A percentile compares a stretch with the other conserved stretches of the same genome.
phyloP scores from a whole-genome alignment of 2,113 vertebrate species.

The Dendrocopos noguchii region DNA sequence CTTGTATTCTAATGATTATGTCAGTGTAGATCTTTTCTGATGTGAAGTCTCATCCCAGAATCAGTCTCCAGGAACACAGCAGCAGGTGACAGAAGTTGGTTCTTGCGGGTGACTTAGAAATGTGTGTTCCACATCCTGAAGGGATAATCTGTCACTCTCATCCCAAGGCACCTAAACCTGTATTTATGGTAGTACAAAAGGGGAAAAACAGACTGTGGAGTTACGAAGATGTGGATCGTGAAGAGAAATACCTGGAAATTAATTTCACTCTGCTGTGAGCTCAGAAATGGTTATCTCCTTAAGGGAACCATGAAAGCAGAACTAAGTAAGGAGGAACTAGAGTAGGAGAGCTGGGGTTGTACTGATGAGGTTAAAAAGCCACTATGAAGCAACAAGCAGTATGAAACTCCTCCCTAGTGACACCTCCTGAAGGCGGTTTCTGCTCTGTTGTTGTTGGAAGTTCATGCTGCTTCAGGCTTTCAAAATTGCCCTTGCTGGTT shows the following conservation, averaged over 20 bases:
- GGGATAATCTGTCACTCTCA: accelerated
- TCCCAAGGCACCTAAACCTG: accelerated
- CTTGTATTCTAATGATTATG: not conserved
- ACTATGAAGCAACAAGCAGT: accelerated
- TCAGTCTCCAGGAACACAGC: not conserved
- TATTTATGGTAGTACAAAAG: too few relatives aligned
- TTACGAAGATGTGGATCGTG: not conserved
- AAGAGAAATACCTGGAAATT: not conserved
- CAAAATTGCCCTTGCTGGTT: accelerated
- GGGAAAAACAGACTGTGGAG: too few relatives aligned
- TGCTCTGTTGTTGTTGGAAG: not conserved
- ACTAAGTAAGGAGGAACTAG: not conserved
- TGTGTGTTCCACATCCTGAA: accelerated
- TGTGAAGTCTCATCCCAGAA: not conserved
- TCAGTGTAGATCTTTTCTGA: not conserved
- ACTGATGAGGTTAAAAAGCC: accelerated
- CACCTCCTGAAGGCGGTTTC: not conserved
- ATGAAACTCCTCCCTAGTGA: not conserved
- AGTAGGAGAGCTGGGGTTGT: not conserved
- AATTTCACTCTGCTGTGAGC: not conserved
- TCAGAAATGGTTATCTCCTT: not conserved
- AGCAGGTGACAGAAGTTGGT: accelerated
- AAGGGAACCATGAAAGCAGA: not conserved
- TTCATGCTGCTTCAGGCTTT: not conserved
- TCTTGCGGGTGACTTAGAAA: not conserved